Conservation (phyloP, 2,797 vertebrate genomes). For the Enteromius thamalakanensis region DNA sequence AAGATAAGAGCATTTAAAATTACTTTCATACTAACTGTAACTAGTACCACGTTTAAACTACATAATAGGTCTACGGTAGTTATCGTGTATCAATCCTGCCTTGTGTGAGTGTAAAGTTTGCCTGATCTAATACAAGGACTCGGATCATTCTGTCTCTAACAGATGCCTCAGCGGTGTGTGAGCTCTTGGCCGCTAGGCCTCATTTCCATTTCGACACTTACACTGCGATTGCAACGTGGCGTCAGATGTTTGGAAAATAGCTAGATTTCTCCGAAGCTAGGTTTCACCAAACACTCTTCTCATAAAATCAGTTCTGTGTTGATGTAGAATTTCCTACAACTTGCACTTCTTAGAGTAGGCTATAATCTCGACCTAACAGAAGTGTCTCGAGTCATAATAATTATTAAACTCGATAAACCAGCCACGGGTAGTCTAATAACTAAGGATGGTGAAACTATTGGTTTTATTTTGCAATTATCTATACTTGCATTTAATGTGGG, state of each 20-base stretch:
- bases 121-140: neutral
- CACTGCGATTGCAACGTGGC: slow-evolving; percentile 37
- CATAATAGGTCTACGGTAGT: neutral
- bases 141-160: neutral
- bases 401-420: neutral
- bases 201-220: slow-evolving; percentile 55
- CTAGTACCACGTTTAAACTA: neutral
- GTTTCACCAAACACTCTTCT: neutral
- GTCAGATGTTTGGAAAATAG: slow-evolving; percentile 46
- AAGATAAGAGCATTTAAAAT: neutral
- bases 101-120: neutral
- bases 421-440: neutral
- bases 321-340: neutral
- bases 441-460: neutral
- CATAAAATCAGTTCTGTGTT: neutral
- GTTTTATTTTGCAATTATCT: neutral
- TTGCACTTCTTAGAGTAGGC: neutral
- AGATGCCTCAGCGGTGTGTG: slow-evolving; percentile 16
- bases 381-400: neutral
- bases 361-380: neutral
- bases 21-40: neutral
- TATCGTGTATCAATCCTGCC: too few relatives aligned
- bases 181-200: slow-evolving; percentile 37
- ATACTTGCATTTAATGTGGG: neutral
- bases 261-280: neutral